Evolutionary conservation across 1,140 invertebrate species (phyloP).

Genomic region (Portunus trituberculatus): DNA sequence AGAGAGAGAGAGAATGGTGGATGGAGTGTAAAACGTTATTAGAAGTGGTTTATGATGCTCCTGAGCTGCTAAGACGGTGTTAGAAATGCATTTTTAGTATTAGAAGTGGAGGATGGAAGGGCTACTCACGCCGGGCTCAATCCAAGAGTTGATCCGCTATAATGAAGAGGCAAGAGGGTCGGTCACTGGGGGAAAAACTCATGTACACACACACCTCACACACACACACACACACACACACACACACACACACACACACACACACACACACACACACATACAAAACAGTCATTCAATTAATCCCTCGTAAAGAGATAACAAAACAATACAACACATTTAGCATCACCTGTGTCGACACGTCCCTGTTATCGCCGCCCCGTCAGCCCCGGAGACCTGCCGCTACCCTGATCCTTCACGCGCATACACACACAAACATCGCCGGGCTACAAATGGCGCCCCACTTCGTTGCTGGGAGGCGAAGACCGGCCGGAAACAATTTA

Average conservation of each 20-base stretch:
- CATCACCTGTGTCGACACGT: not conserved
- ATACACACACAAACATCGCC: not conserved
- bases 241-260: slow-evolving; percentile 59
- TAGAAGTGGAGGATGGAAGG: not conserved
- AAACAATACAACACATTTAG: not conserved
- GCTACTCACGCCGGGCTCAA: slow-evolving; percentile 61
- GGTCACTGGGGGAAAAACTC: not conserved
- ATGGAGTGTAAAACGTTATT: not conserved
- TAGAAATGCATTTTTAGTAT: slow-evolving; percentile 29
- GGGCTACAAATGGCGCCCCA: not conserved
- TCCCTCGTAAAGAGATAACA: not conserved
- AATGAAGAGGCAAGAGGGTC: not conserved
- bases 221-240: slow-evolving; percentile 61
- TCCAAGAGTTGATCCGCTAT: slow-evolving; percentile 57
- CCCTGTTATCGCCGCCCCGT: not conserved
- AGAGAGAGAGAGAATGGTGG: not conserved
- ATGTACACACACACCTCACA: slow-evolving; percentile 33
- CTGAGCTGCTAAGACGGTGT: not conserved
- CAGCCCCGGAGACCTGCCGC: not conserved
- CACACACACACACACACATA: slow-evolving; percentile 39
- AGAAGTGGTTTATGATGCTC: slow-evolving; percentile 2
- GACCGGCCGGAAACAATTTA: not conserved
- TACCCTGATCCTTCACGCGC: not conserved
- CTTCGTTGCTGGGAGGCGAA: not conserved
- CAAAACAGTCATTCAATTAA: not conserved